Evolutionary conservation across 2,888 invertebrate species (phyloP).

Genomic region (Leptogaster cylindrica): DNA sequence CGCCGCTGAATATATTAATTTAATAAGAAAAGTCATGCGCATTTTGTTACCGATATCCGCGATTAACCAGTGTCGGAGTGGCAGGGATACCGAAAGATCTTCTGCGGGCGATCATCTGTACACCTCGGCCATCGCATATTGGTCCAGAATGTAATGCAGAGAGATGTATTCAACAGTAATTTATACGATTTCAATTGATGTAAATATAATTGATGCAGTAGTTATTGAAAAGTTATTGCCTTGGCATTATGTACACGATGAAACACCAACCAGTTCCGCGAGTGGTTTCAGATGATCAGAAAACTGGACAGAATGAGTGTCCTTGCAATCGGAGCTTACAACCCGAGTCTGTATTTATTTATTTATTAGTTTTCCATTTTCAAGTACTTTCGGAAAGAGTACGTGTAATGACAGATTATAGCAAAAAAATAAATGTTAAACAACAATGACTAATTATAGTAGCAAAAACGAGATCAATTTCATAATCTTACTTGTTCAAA

Average conservation of each 20-base stretch:
- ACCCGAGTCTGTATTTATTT: too few species aligned
- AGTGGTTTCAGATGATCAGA: too few species aligned
- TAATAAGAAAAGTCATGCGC: conserved; percentile 47
- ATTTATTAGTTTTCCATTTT: too few species aligned
- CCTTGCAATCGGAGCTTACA: too few species aligned
- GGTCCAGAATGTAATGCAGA: conserved; percentile 16
- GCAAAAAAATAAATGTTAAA: too few species aligned
- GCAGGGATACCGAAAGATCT: too few species aligned
- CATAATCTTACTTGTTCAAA: too few species aligned
- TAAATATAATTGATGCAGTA: conserved; percentile 36
- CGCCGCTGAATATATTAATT: conserved; percentile 47
- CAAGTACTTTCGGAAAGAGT: too few species aligned
- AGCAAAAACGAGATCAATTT: too few species aligned
- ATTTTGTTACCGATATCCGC: conserved; percentile 46
- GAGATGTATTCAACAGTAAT: conserved; percentile 12
- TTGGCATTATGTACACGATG: conserved; percentile 18
- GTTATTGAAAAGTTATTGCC: conserved; percentile 35
- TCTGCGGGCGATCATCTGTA: background rate
- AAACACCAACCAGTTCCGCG: conserved; percentile 10
- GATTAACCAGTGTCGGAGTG: conserved; percentile 40
- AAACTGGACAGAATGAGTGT: too few species aligned
- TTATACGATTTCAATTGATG: conserved; percentile 36
- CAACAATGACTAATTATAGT: too few species aligned
- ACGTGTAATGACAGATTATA: too few species aligned
- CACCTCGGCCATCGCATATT: conserved; percentile 16